Base-by-base conservation (phyloP, 1,140 invertebrate genomes). In the Pseudoatta argentina region DNA sequence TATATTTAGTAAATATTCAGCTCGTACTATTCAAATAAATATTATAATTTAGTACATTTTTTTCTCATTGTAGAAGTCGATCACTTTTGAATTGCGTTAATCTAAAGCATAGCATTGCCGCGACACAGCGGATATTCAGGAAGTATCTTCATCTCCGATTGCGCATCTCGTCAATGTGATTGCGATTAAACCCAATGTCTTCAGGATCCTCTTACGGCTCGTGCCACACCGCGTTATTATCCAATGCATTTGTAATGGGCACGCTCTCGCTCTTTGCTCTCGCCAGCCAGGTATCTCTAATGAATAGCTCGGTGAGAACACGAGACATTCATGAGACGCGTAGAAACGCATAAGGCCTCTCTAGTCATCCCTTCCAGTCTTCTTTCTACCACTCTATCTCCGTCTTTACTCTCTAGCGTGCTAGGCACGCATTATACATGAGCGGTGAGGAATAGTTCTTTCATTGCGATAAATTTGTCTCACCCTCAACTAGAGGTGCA, bases 191-290 rank as follows among this genome's bases (percentile, higher is more conserved):
- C 57, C 18, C 64, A 87, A 78, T 81, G 61, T 85, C 83, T 83
- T 57, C 55, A 61, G 44, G 83, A 79, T 90, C 76, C 72, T 86
- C 87, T 89, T 86, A 90, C 39, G 71, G 63, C 27, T 88, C 64
- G 87, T 77, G 78, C 86, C 81, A 87, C 77, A 86, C 89, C 64
- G 78, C 86, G 81, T 91, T 91, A 91, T 91, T 91, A 88, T 91
- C 91, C 90, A 88, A 91, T 91, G 89, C 83, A 91, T 91, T 89
- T 21, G 83, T 91, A 91, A 91, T 91, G 87, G 77, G 44, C 83
- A 79, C 57, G 57, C 81, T 76, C 88, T 85, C 88, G 85, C 77
- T 85, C 76, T 81, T 77, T 59, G 61, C 87, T 71, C 69, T 86
- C 75, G 69, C 86, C 72, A 67, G 76, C 27, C 72, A 69, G 76